Evolutionary conservation across 2,888 invertebrate species (phyloP), one percentile per base, ranked within the genome.

Genomic region (Apoderus coryli): DNA sequence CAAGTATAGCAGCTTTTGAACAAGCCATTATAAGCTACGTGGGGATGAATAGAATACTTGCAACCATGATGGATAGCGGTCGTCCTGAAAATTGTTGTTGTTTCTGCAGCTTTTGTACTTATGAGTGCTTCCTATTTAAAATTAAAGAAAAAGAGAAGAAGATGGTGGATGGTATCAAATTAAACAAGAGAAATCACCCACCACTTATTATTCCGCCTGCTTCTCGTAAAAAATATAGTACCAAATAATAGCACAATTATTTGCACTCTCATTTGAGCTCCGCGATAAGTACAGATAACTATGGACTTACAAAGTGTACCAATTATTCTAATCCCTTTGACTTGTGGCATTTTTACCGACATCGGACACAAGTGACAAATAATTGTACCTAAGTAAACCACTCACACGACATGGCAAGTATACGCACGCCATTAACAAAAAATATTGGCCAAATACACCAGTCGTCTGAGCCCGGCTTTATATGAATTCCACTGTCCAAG

Each of bases 291-390:
- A 16, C n/a, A n/a, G n/a, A n/a, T n/a, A n/a, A n/a, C n/a, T 27
- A 25, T 10, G 10, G 25, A 31, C 26, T 31, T 31, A 26, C n/a
- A 13, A 31, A 31, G 24, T 26, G 15, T 4, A 27, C 31, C 25
- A 24, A 24, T 24, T 9, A 24, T 24, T 24, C 7, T 24, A 10
- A 24, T 10, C 7, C 25, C 9, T 9, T 24, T 24, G 25, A 24
- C 7, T 24, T 24, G 25, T 24, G 25, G 7, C 25, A 24, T 10
- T 24, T 27, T 31, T 31, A 31, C 16, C 16, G 31, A 26, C 25
- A 31, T 19, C 19, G 14, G 33, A 14, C 14, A 30, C 30, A 12
- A 19, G 19, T 19, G 19, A n/a, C 19, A n/a, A 19, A 19, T 19
- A 19, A 19, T 19, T 19, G n/a, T 19, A n/a, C n/a, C n/a, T n/a